These are phyloP conservation scores for Centruroides vittatus DNA, from an alignment of 1,140 invertebrate species.

Conservation along the genomic window DNA sequence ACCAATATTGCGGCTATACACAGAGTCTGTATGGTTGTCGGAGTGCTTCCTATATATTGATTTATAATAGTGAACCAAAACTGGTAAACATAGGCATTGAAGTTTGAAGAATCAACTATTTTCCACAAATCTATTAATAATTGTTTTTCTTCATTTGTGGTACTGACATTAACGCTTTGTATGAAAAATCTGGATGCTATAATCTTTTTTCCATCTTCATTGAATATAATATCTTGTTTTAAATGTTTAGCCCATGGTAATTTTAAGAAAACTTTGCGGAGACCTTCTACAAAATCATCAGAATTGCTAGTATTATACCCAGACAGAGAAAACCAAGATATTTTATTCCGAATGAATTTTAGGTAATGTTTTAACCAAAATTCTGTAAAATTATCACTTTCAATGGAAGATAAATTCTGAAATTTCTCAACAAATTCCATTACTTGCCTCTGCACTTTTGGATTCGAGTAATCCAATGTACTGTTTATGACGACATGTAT, in stretches of 20 bases:
- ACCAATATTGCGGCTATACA: conserved; percentile 78
- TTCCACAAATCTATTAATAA: conserved; percentile 65
- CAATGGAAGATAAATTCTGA: conserved; percentile 64
- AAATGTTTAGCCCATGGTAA: conserved; percentile 39
- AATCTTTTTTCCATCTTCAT: conserved; percentile 54
- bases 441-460: conserved; percentile 54
- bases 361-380: conserved; percentile 78
- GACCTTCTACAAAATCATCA: conserved; percentile 1
- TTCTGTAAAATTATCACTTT: conserved; percentile 58
- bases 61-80: conserved; percentile 59
- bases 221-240: conserved; percentile 69
- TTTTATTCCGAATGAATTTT: conserved; percentile 53
- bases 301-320: conserved; percentile 59
- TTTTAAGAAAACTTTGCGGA: conserved; percentile 31
- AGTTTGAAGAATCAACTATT: conserved; percentile 62
- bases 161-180: conserved; percentile 74
- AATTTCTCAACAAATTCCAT: conserved; percentile 63
- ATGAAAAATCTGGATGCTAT: conserved; percentile 70
- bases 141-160: conserved; percentile 76
- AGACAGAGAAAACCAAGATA: conserved; percentile 41
- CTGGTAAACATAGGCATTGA: conserved; percentile 71
- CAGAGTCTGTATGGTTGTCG: conserved; percentile 83
- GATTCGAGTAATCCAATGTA: conserved; percentile 68
- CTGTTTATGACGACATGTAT: conserved; percentile 74
- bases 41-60: conserved; percentile 84